Evolutionary conservation across 2,888 invertebrate species (phyloP).

Genomic region (Idaea aversata): DNA sequence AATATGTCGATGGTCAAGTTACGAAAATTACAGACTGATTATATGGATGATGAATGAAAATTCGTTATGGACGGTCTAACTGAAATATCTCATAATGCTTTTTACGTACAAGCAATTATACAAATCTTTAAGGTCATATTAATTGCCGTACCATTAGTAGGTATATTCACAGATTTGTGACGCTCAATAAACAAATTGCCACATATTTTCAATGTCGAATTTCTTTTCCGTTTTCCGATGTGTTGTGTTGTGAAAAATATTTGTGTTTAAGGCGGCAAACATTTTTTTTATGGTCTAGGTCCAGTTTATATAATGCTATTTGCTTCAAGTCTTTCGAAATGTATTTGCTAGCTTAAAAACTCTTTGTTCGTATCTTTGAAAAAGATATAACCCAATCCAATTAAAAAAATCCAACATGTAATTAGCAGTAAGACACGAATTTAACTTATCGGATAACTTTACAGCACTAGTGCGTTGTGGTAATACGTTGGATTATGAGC

Average conservation of each 20-base stretch:
- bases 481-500: too few relatives aligned
- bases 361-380: too few relatives aligned
- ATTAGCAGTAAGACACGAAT: too few relatives aligned
- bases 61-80: slow-evolving; percentile 46
- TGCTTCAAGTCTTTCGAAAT: too few relatives aligned
- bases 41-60: slow-evolving; percentile 68
- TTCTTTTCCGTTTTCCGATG: slow-evolving; percentile 62
- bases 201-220: slow-evolving; percentile 60
- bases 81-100: slow-evolving; percentile 56
- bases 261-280: slow-evolving; percentile 53
- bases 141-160: slow-evolving; percentile 62
- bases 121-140: slow-evolving; percentile 51
- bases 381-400: too few relatives aligned
- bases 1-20: slow-evolving; percentile 58
- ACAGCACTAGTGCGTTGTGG: too few relatives aligned
- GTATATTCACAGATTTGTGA: slow-evolving; percentile 68
- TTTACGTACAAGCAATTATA: slow-evolving; percentile 46
- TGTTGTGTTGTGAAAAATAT: slow-evolving; percentile 59
- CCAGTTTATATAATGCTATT: too few relatives aligned
- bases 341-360: too few relatives aligned
- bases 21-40: slow-evolving; percentile 54
- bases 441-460: too few relatives aligned
- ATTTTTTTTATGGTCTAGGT: slow-evolving; percentile 60
- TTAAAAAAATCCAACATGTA: too few relatives aligned
- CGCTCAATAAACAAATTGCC: slow-evolving; percentile 64